Evolutionary conservation across 2,113 vertebrate species (phyloP).

Genomic region (Micromys minutus): DNA sequence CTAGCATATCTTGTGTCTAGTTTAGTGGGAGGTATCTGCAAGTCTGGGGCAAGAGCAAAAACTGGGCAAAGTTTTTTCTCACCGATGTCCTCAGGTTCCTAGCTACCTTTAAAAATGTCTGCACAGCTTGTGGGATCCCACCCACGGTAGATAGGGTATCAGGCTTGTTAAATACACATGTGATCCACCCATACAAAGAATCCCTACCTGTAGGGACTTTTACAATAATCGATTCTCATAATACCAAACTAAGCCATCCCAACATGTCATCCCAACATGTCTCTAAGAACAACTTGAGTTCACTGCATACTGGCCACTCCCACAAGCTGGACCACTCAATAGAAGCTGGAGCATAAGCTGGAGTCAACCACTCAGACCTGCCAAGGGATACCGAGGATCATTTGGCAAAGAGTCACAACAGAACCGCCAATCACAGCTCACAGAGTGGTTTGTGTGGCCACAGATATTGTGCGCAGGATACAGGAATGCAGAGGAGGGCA

Average conservation of each 20-base stretch:
- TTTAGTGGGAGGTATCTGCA: not conserved
- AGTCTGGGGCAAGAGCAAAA: not conserved
- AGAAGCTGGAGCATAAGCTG: not conserved
- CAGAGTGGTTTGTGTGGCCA: not conserved
- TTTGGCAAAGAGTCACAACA: not conserved
- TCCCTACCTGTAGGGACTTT: not conserved
- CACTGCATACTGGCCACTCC: not conserved
- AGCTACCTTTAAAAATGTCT: not conserved
- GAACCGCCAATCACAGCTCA: not conserved
- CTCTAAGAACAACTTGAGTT: not conserved
- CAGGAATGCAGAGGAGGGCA: accelerated
- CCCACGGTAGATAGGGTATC: not conserved
- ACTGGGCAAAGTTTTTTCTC: not conserved
- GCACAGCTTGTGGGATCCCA: not conserved
- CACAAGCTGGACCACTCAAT: not conserved
- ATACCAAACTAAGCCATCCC: not conserved
- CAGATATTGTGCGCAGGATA: not conserved
- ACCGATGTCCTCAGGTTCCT: not conserved
- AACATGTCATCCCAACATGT: not conserved
- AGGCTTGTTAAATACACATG: not conserved
- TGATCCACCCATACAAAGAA: not conserved
- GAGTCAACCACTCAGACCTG: not conserved
- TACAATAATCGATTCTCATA: not conserved
- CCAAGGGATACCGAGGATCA: not conserved
- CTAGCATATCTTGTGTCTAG: not conserved